phyloP scores from a whole-genome alignment of 2,113 vertebrate genomes.

The Tetrao urogallus region DNA sequence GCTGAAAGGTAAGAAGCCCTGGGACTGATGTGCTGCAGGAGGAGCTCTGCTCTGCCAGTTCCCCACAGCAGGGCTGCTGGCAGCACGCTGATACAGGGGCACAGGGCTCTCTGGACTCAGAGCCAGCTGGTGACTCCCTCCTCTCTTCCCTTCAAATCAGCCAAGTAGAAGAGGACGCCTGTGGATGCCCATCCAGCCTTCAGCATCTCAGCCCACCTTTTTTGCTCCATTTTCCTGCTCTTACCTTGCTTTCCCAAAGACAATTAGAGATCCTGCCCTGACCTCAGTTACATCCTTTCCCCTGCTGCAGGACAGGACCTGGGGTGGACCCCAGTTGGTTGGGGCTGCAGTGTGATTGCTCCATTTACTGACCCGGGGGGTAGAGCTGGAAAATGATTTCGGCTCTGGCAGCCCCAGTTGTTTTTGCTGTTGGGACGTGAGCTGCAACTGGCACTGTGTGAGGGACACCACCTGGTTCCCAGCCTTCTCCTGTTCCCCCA shows the following conservation, averaged over 20 bases:
- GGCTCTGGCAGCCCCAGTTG: fast-evolving
- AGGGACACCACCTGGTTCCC: neutral
- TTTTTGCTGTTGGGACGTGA: neutral
- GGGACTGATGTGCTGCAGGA: neutral
- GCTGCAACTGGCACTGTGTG: neutral
- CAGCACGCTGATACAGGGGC: neutral
- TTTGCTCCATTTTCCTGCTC: neutral
- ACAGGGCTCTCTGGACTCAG: neutral
- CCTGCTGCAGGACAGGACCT: neutral
- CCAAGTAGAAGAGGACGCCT: neutral
- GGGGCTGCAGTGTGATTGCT: neutral
- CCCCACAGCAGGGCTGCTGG: neutral
- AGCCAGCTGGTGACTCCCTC: neutral
- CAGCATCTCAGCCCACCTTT: neutral
- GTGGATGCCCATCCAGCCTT: neutral
- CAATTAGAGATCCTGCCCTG: neutral
- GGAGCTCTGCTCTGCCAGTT: neutral
- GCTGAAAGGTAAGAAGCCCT: conserved; percentile 42
- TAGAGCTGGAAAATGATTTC: neutral
- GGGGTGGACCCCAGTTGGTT: neutral
- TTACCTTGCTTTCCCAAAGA: neutral
- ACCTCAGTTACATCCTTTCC: neutral
- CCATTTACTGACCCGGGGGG: neutral
- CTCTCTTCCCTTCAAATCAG: neutral
- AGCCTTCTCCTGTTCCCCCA: neutral